Conservation (phyloP, 2,888 invertebrate species). For the Drosophila planitibia region DNA sequence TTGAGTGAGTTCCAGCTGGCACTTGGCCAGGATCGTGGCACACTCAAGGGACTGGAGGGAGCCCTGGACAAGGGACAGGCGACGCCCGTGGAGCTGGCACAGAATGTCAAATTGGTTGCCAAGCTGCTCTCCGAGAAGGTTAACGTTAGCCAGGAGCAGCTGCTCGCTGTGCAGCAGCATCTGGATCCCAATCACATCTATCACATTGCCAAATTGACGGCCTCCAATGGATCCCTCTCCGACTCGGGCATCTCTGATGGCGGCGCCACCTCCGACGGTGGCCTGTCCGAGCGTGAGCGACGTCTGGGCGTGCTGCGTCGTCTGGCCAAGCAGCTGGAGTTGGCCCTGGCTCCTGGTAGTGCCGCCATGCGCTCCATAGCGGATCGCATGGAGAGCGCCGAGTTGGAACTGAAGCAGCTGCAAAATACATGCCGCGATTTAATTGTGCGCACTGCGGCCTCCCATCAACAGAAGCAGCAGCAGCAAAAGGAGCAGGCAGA, state of each 20-base stretch:
- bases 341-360: constrained; percentile 89
- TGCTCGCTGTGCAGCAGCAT: constrained; percentile 83
- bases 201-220: constrained; percentile 84
- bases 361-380: constrained; percentile 88
- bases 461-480: constrained; percentile 82
- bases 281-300: constrained; percentile 88
- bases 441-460: constrained; percentile 85
- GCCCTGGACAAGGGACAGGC: constrained; percentile 84
- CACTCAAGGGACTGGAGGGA: constrained; percentile 84
- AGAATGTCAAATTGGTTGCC: constrained; percentile 85
- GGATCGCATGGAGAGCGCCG: constrained; percentile 89
- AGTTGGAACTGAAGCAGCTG: constrained; percentile 88
- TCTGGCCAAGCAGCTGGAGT: constrained; percentile 88
- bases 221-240: constrained; percentile 88
- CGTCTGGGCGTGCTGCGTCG: constrained; percentile 89
- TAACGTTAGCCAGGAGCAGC: constrained; percentile 84
- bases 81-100: constrained; percentile 83
- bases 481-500: constrained; percentile 86
- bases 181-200: constrained; percentile 84
- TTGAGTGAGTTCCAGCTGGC: constrained; percentile 91
- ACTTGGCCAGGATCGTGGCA: constrained; percentile 89
- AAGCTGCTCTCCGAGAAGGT: constrained; percentile 85
- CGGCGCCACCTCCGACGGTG: constrained; percentile 90
- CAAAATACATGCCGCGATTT: constrained; percentile 89
- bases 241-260: constrained; percentile 92